A percentile compares a stretch with the other conserved stretches of the same genome.
phyloP scores from a whole-genome alignment of 1,140 invertebrate species.

The Macrosteles quadrilineatus region DNA sequence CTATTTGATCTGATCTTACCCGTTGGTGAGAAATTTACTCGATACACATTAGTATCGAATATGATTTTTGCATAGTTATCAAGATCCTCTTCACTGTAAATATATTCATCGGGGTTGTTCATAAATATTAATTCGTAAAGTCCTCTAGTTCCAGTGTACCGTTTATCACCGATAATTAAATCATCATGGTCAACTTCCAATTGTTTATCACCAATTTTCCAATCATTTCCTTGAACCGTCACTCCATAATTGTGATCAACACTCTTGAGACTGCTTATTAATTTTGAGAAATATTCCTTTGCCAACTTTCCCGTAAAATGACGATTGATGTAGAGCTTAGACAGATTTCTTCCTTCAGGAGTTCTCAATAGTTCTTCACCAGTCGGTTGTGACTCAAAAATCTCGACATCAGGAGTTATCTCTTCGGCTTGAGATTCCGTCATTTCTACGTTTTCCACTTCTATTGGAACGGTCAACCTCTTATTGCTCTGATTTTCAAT shows the following conservation, averaged over 20 bases:
- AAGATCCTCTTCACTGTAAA: conserved; percentile 15
- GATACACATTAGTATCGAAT: neutral
- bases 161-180: conserved; percentile 2
- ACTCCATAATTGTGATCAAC: conserved; percentile 15
- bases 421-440: neutral
- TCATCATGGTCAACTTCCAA: neutral
- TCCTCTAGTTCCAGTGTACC: conserved; percentile 1
- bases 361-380: neutral
- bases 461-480: too few species aligned
- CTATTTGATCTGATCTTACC: conserved; percentile 12
- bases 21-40: neutral
- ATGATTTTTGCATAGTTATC: neutral
- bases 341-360: neutral
- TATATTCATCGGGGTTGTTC: neutral
- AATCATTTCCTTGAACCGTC: neutral
- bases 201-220: conserved; percentile 7
- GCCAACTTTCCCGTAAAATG: neutral
- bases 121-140: conserved; percentile 21
- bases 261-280: neutral
- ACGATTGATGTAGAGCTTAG: neutral
- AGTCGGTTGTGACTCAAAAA: neutral
- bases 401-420: neutral
- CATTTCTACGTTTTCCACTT: neutral
- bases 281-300: conserved; percentile 14
- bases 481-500: too few species aligned